phyloP scores from a whole-genome alignment of 1,140 invertebrate genomes.

The Eumeta japonica region DNA sequence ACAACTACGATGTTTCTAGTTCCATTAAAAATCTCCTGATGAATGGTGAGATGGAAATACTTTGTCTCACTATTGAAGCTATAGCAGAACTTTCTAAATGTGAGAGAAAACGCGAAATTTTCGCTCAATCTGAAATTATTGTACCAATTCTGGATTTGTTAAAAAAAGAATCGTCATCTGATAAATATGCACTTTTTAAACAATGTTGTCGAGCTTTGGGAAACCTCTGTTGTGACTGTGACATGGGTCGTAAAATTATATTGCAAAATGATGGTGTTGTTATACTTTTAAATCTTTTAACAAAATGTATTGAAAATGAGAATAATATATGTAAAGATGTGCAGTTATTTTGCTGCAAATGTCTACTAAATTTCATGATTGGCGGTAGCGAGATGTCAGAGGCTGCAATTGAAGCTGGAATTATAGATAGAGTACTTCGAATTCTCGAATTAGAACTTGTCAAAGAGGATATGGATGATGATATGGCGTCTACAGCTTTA shows the following conservation, averaged over 20 bases:
- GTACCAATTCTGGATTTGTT: conserved; percentile 60
- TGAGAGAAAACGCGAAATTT: conserved; percentile 65
- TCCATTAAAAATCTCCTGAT: conserved; percentile 37
- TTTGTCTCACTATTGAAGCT: conserved; percentile 58
- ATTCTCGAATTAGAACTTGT: conserved; percentile 44
- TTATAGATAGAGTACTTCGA: conserved; percentile 62
- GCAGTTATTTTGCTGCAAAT: conserved; percentile 51
- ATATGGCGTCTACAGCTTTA: conserved; percentile 62
- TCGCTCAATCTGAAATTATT: conserved; percentile 62
- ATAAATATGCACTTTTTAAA: conserved; percentile 61
- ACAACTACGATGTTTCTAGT: conserved; percentile 39
- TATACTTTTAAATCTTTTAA: conserved; percentile 51
- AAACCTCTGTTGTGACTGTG: conserved; percentile 87
- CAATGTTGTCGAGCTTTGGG: conserved; percentile 79
- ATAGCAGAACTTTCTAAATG: conserved; percentile 73
- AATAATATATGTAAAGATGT: conserved; percentile 29
- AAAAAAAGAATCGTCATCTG: conserved; percentile 25
- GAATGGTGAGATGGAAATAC: conserved; percentile 31
- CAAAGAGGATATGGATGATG: conserved; percentile 39
- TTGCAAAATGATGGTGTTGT: conserved; percentile 62
- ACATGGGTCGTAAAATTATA: conserved; percentile 65
- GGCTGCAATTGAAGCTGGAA: conserved; percentile 64
- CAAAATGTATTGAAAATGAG: conserved; percentile 23
- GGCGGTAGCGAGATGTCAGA: conserved; percentile 69
- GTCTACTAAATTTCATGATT: conserved; percentile 78